Evolutionary conservation across 1,140 invertebrate genomes (phyloP).

Genomic region (Littorina saxatilis): DNA sequence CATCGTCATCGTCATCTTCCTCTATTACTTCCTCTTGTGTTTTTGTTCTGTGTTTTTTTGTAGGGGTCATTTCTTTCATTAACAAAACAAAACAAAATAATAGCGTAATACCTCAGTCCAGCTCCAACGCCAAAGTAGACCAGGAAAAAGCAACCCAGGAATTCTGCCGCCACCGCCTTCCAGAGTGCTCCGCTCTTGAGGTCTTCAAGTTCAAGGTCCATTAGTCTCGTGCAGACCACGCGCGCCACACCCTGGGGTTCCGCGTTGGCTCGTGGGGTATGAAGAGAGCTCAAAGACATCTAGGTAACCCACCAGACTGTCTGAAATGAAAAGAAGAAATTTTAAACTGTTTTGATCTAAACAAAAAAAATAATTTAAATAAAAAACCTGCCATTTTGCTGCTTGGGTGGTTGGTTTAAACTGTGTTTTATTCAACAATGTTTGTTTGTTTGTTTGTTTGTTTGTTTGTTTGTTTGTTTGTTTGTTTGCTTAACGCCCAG

Average conservation of each 20-base stretch:
- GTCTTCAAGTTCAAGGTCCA: constrained; percentile 54
- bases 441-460: too few species aligned
- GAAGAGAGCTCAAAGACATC: constrained; percentile 17
- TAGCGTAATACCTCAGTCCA: constrained; percentile 46
- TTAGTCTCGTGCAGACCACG: constrained; percentile 8
- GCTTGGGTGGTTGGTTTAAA: too few species aligned
- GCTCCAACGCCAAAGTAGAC: constrained; percentile 53
- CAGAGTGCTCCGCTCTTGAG: constrained; percentile 58
- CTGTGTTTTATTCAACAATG: too few species aligned
- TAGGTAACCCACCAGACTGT: neutral
- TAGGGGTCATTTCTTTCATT: neutral
- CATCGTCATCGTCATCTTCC: too few species aligned
- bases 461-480: too few species aligned
- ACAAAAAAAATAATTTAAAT: too few species aligned
- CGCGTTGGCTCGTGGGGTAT: constrained; percentile 5
- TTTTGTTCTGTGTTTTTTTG: too few species aligned
- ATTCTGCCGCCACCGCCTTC: constrained; percentile 62
- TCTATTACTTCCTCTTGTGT: too few species aligned
- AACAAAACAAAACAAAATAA: neutral
- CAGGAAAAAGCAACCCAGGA: constrained; percentile 60
- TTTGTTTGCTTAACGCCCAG: too few species aligned
- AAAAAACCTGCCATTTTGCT: too few species aligned
- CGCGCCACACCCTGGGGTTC: constrained; percentile 26
- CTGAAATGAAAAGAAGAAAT: too few species aligned
- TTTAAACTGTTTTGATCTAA: too few species aligned